Conservation (phyloP, 2,797 vertebrate species). For the Pygocentrus nattereri region DNA sequence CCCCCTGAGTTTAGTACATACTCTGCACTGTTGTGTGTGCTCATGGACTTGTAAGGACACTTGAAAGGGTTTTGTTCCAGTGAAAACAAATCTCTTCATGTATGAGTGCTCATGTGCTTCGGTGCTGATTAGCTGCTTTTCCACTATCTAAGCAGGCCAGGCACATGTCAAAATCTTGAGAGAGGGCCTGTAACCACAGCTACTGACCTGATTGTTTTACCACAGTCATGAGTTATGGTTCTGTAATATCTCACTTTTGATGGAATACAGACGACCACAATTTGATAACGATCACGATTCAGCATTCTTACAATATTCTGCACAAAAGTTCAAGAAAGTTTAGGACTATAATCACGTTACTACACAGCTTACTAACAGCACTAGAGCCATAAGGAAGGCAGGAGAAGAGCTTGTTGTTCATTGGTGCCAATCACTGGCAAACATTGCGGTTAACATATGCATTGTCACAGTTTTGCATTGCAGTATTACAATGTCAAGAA, state of each 20-base stretch:
- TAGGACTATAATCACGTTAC: too few relatives aligned
- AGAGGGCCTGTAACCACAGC: neutral
- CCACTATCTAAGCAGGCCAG: constrained; percentile 1
- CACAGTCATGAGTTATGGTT: neutral
- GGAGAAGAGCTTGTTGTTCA: too few relatives aligned
- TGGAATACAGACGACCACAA: neutral
- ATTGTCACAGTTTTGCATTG: too few relatives aligned
- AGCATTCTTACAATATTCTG: too few relatives aligned
- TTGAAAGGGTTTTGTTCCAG: constrained; percentile 4
- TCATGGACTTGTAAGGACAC: constrained; percentile 8
- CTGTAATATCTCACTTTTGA: neutral
- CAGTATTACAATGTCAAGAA: too few relatives aligned
- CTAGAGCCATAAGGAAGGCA: too few relatives aligned
- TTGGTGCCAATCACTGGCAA: too few relatives aligned
- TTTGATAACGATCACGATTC: too few relatives aligned
- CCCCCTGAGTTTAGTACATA: neutral
- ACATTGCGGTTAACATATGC: too few relatives aligned
- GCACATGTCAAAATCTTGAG: constrained; percentile 18
- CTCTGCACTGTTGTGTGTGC: constrained; percentile 2
- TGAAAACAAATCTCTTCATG: constrained; percentile 6
- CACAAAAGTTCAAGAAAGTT: too few relatives aligned
- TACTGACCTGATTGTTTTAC: neutral
- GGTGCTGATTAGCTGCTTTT: constrained; percentile 16
- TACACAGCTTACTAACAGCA: too few relatives aligned
- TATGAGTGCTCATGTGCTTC: neutral